Conservation (phyloP, 1,140 invertebrate genomes). For the Nasonia longicornis region DNA sequence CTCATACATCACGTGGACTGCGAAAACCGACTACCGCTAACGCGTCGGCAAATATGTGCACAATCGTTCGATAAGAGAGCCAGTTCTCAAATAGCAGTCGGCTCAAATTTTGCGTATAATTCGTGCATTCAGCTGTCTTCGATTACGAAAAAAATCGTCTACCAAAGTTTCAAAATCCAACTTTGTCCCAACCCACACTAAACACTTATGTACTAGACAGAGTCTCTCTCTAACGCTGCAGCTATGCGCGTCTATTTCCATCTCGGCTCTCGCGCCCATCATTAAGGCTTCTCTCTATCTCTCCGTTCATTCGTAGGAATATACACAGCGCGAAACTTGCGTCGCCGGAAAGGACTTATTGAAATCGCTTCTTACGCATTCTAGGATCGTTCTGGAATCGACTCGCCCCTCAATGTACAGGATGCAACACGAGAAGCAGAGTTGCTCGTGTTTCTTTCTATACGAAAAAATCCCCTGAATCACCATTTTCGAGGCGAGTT, state of each 20-base stretch:
- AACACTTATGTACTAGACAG: neutral
- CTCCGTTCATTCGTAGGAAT: slow-evolving; percentile 3
- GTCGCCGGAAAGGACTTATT: slow-evolving; percentile 10
- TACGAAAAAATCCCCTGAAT: neutral
- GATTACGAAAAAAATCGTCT: neutral
- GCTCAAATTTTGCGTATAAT: neutral
- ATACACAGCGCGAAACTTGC: neutral
- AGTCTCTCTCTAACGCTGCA: neutral
- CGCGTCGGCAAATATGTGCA: neutral
- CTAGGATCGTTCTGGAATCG: neutral
- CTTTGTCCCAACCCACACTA: neutral
- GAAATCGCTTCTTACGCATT: slow-evolving; percentile 18
- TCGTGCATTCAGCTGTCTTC: neutral
- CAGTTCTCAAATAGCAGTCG: neutral
- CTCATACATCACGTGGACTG: neutral
- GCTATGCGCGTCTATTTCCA: slow-evolving; percentile 36
- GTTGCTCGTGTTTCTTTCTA: neutral
- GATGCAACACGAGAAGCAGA: neutral
- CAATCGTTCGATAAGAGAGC: neutral
- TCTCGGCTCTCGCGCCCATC: neutral
- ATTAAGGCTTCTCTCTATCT: slow-evolving; percentile 24
- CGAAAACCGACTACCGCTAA: neutral
- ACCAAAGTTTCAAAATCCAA: neutral
- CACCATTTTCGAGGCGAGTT: neutral
- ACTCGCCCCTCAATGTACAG: neutral